Base-by-base conservation (phyloP, 2,888 invertebrate genomes). In the Acanthacorydalis orientalis region DNA sequence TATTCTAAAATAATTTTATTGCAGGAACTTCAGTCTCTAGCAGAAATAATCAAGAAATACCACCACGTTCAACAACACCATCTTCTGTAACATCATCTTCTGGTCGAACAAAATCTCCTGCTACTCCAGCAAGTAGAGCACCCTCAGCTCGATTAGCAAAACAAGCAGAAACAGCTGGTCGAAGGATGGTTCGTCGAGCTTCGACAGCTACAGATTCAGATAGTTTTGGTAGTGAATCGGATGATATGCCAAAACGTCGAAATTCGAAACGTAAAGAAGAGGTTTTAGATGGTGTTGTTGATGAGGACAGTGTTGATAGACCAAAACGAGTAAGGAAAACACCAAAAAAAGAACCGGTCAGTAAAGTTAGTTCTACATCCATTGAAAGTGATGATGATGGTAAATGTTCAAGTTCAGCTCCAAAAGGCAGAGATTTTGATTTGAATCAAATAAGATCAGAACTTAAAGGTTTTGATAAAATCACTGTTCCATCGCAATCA, bases 401-500 rank as follows among this genome's bases (percentile, higher is more conserved):
- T 44, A 52, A 55, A 11, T 70, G 71, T 31, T 65, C 65, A 45
- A 52, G 55, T 8, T 59, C 55, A 47, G 59, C 59, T 31, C 72
- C 74, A 0, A 77, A 78, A 59, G 80, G 80, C 1, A 72, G 84
- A 4, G 87, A 87, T 58, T 86, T 83, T 59, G 88, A 89, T 64
- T 70, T 89, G 23, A 86, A 83, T 64, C 84, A 87, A 67, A 87
- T 89, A 49, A 70, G 87, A 53, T 85, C 85, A 0, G 88, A 89
- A 60, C 64, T 88, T 3, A 89, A 88, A 63, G 88, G 87, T 6
- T 77, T 87, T 44, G 75, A 77, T 46, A 78, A 75, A 57, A 56
- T 67, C 4, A 56, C 23, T 23, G 23, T 23, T 23, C 23, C 23
- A 23, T 23, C 23, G 6, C 23, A 23, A 23, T 23, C 23, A 4